These are phyloP conservation scores for Lacanobia wlatinum DNA, from an alignment of 2,888 invertebrate species.

Conservation along the genomic window DNA sequence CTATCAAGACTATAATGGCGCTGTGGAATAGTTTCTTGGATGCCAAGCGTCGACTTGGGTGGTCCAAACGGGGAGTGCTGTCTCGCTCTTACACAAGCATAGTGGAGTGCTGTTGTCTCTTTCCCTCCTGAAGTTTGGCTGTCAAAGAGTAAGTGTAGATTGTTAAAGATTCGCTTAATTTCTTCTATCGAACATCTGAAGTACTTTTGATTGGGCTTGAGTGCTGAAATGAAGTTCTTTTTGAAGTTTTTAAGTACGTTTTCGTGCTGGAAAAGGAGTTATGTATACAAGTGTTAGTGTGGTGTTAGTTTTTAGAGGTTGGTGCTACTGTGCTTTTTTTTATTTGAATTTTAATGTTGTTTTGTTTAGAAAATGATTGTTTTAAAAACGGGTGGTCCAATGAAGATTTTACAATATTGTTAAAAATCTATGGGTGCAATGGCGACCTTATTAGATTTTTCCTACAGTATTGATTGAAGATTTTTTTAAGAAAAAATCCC, in stretches of 20 bases:
- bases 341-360: not conserved
- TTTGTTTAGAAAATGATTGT: not conserved
- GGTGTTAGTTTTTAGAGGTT: not conserved
- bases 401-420: no score
- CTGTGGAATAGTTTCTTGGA: constrained; percentile 79
- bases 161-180: constrained; percentile 64
- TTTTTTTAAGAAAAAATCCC: no score
- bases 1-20: constrained; percentile 81
- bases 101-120: constrained; percentile 50
- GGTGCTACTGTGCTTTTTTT: constrained; percentile 6
- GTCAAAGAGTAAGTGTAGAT: constrained; percentile 79
- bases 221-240: constrained; percentile 43
- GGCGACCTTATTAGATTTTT: no score
- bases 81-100: constrained; percentile 68
- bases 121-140: constrained; percentile 65
- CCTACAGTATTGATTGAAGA: no score
- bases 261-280: constrained; percentile 20
- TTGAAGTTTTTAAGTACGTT: constrained; percentile 49
- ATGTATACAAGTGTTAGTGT: constrained; percentile 23
- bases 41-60: constrained; percentile 85
- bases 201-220: constrained; percentile 43
- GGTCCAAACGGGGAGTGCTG: constrained; percentile 75
- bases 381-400: no score
- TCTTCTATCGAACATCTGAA: constrained; percentile 54
- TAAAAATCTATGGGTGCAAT: no score